Evolutionary conservation across 2,888 invertebrate genomes (phyloP), one percentile per base, ranked within the genome.

Genomic region (Ormyrus labotus): DNA sequence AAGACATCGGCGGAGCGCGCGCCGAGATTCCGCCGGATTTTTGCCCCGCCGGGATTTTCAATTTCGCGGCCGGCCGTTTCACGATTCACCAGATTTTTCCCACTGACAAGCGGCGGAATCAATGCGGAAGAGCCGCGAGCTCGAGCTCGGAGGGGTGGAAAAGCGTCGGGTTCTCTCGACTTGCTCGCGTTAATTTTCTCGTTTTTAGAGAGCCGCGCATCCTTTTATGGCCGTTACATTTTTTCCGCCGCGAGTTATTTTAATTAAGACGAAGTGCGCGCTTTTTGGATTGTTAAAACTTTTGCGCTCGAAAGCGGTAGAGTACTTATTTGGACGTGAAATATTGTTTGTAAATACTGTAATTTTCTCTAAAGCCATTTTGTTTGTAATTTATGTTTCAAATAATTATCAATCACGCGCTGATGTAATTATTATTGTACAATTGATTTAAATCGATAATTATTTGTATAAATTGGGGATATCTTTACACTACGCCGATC

Each of bases 21-120:
- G 48, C 64, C 34, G 72, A 73, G 72, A 78, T 68, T 73, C 45
- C 11, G 45, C n/a, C 48, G 50, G 71, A 78, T 78, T 73, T 72
- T 60, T 11, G 65, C 47, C 61, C 78, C 78, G 64, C 34, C 50
- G 78, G 72, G 78, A 78, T 78, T 78, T 78, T 73, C 78, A 78
- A 68, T 78, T 73, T 78, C 61, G 55, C 19, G 58, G 58, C 6
- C 57, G 6, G 34, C 34, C 34, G 34, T 2, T 34, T 34, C 34
- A 4, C 34, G 34, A 34, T 34, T 34, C 34, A 4, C 34, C 34
- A 34, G 34, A 58, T 50, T 65, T 64, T 74, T 74, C 58, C 47
- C 4, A 10, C n/a, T 4, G 48, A 47, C 68, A 8, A 5, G 34
- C 6, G 5, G 11, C 48, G 10, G 63, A 48, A 53, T 55, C 34